A percentile compares a stretch with the other conserved stretches of the same genome.
Evolutionary conservation across 2,888 invertebrate genomes (phyloP).

Genomic region (Heteromurus nitidus): DNA sequence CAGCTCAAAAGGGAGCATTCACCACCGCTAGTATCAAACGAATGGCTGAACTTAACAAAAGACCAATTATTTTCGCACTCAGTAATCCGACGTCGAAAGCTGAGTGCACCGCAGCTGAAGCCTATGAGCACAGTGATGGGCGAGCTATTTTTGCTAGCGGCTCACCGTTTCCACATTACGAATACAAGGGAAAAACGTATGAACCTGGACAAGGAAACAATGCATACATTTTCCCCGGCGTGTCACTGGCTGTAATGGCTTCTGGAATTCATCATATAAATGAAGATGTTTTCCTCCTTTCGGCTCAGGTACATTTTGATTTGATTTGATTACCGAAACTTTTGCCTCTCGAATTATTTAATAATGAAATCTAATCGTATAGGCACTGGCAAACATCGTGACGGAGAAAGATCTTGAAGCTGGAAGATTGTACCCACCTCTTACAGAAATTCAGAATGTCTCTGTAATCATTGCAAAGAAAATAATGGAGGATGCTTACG

Average conservation of each 20-base stretch:
- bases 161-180: conserved; percentile 94
- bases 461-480: conserved; percentile 92
- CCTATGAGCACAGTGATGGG: conserved; percentile 89
- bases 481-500: conserved; percentile 92
- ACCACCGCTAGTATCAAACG: conserved; percentile 79
- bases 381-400: conserved; percentile 90
- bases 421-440: conserved; percentile 95
- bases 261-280: conserved; percentile 91
- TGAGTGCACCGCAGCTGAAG: conserved; percentile 99
- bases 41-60: conserved; percentile 89
- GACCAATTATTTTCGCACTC: conserved; percentile 96
- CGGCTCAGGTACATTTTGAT: conserved; percentile 79
- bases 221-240: conserved; percentile 97
- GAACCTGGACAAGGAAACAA: conserved; percentile 98
- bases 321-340: not conserved
- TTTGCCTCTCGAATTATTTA: not conserved
- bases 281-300: conserved; percentile 94
- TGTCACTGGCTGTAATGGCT: conserved; percentile 94
- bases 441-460: conserved; percentile 88
- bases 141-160: conserved; percentile 96
- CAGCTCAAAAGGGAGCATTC: conserved; percentile 96
- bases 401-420: conserved; percentile 86
- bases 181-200: conserved; percentile 85
- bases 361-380: too few species aligned
- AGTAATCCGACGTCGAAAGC: conserved; percentile 99